Evolutionary conservation across 2,888 invertebrate genomes (phyloP).

Genomic region (Meliscaeva auricollis): DNA sequence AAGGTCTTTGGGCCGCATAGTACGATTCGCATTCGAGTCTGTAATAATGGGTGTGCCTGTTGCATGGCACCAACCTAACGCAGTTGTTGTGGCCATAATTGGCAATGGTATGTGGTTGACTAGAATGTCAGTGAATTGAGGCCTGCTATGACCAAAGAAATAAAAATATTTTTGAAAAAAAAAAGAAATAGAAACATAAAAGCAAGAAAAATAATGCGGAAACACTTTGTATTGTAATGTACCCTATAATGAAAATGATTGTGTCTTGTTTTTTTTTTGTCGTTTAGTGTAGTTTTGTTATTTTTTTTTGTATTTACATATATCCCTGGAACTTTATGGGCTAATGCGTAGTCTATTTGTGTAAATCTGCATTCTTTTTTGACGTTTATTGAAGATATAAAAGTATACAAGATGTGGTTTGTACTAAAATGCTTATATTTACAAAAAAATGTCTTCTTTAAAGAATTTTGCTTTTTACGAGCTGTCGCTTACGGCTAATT

Average conservation of each 20-base stretch:
- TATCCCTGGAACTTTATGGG: no score
- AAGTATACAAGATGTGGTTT: no score
- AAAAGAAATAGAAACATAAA: background rate
- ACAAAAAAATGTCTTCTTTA: no score
- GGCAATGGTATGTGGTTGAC: slow-evolving; percentile 65
- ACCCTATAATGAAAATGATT: slow-evolving; percentile 37
- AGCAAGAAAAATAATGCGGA: slow-evolving; percentile 36
- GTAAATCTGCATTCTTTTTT: no score
- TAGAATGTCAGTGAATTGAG: slow-evolving; percentile 56
- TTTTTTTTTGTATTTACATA: background rate
- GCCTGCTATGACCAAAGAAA: slow-evolving; percentile 29
- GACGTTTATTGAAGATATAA: no score
- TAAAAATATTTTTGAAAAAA: background rate
- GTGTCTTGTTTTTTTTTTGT: slow-evolving; percentile 13
- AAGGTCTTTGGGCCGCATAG: slow-evolving; percentile 54
- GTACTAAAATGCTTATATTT: no score
- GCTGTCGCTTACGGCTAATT: no score
- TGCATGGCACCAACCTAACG: slow-evolving; percentile 37
- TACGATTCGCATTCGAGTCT: background rate
- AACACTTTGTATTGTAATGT: slow-evolving; percentile 40
- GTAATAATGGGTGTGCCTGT: slow-evolving; percentile 58
- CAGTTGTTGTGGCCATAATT: slow-evolving; percentile 58
- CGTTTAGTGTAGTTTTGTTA: no score
- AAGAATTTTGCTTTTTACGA: no score
- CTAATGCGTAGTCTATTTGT: no score